Percentiles rank a stretch among this genome's conserved stretches.
Evolutionary conservation across 2,888 invertebrate species (phyloP).

Genomic region (Pristionchus fissidentatus): DNA sequence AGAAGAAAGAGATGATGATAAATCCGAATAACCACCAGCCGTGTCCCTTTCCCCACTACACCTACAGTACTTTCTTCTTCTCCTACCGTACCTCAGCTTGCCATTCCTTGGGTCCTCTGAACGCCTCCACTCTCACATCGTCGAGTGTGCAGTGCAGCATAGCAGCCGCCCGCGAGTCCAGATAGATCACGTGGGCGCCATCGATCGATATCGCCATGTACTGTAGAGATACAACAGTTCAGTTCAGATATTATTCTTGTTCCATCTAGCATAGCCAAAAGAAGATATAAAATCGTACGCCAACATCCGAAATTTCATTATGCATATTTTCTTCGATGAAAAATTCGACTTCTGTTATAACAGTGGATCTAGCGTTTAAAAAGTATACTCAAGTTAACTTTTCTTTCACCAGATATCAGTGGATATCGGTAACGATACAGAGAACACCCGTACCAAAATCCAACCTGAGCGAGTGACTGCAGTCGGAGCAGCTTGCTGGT

Average conservation of each 20-base stretch:
- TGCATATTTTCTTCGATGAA: not conserved
- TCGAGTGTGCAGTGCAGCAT: constrained; percentile 77
- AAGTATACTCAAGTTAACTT: not conserved
- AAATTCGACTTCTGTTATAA: too few relatives aligned
- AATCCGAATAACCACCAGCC: too few relatives aligned
- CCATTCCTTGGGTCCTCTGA: constrained; percentile 54
- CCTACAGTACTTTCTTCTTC: not conserved
- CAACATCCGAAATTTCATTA: not conserved
- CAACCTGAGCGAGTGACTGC: constrained; percentile 38
- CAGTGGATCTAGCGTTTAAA: not conserved
- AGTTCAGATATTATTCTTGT: too few relatives aligned
- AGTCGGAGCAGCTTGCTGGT: constrained; percentile 1
- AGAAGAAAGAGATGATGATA: too few relatives aligned
- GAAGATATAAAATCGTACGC: not conserved
- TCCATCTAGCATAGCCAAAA: not conserved
- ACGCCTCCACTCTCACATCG: constrained; percentile 70
- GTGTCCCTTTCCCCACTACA: too few relatives aligned
- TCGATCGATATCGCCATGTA: constrained; percentile 75
- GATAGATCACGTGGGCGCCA: constrained; percentile 76
- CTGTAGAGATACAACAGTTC: too few relatives aligned
- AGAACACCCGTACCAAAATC: not conserved
- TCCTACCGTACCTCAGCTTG: constrained; percentile 43
- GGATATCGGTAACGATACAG: not conserved
- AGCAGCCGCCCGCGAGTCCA: constrained; percentile 76
- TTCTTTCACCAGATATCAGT: not conserved